Evolutionary conservation across 1,140 invertebrate species (phyloP), one percentile per base, ranked within the genome.

Genomic region (Octopus sinensis): DNA sequence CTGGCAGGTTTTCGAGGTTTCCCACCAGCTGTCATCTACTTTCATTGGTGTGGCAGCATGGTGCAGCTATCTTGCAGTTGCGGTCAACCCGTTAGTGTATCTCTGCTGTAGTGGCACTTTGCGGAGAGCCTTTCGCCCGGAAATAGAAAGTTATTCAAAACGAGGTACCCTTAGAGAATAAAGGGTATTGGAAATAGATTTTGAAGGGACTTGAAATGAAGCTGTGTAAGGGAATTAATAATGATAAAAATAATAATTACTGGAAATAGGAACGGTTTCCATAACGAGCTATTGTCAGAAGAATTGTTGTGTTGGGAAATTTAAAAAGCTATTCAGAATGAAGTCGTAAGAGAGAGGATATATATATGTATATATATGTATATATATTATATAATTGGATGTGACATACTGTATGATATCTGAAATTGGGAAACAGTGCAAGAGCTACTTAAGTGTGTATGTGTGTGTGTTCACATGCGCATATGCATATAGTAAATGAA

Each of bases 61-160:
- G 86, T 73, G 87, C 52, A 86, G 84, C 4, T 87, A 87, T 82
- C 82, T 81, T 4, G 86, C 88, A 79, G 85, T 88, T 56, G 86
- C 84, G 13, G 9, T 88, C 12, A 87, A 87, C 78, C 88, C 88
- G 13, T 10, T 88, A 7, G 82, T 86, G 10, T 88, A 86, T 76
- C 81, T 87, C 51, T 54, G 82, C 30, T 79, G 77, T 9, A 78
- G 83, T 4, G 84, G 85, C 9, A 53, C 82, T 9, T 13, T 79
- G 4, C 73, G 82, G 43, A 79, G 56, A 54, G 54, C 77, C 7
- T 82, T 83, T 23, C 62, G 82, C 23, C 79, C 83, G 4, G 80
- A 81, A 12, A 5, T 81, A 9, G 76, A 79, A 10, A 62, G 83
- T 43, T 76, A 83, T n/a, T 77, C 76, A 82, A 86, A 62, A 83